Conservation (phyloP, 2,797 vertebrate species). For the Zalophus californianus region DNA sequence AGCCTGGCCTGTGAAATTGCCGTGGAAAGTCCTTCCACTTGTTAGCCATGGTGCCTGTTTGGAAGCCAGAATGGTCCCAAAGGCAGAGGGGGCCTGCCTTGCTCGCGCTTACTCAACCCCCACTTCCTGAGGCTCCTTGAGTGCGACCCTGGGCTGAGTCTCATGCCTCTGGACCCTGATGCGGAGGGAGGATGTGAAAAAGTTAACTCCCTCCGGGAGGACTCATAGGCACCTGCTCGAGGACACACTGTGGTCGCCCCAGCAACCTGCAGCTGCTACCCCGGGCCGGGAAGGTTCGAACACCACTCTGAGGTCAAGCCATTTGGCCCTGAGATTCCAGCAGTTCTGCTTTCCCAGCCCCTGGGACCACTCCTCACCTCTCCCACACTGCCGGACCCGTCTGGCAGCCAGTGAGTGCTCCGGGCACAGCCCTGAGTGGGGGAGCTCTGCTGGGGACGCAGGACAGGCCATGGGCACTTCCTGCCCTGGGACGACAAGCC, state of each 20-base stretch:
- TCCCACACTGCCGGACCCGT: too few species aligned
- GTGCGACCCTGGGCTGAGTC: not conserved
- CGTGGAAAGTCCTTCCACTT: not conserved
- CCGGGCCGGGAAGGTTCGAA: not conserved
- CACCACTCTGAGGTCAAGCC: not conserved
- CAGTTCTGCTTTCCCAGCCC: not conserved
- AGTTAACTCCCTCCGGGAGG: not conserved
- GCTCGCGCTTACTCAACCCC: not conserved
- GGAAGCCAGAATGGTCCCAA: not conserved
- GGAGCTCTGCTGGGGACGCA: not conserved
- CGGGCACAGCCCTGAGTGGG: not conserved
- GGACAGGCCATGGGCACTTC: not conserved
- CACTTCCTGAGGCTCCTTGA: not conserved
- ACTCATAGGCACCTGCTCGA: not conserved
- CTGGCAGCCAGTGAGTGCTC: not conserved
- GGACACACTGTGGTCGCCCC: not conserved
- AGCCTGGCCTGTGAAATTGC: not conserved
- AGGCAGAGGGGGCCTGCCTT: not conserved
- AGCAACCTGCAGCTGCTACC: not conserved
- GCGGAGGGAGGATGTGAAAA: not conserved
- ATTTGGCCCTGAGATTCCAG: not conserved
- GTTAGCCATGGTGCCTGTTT: not conserved
- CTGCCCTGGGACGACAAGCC: not conserved
- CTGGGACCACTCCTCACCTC: not conserved
- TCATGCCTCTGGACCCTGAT: not conserved